These are phyloP conservation scores for Cloeon dipterum DNA, from an alignment of 2,888 invertebrate species.

Conservation along the genomic window DNA sequence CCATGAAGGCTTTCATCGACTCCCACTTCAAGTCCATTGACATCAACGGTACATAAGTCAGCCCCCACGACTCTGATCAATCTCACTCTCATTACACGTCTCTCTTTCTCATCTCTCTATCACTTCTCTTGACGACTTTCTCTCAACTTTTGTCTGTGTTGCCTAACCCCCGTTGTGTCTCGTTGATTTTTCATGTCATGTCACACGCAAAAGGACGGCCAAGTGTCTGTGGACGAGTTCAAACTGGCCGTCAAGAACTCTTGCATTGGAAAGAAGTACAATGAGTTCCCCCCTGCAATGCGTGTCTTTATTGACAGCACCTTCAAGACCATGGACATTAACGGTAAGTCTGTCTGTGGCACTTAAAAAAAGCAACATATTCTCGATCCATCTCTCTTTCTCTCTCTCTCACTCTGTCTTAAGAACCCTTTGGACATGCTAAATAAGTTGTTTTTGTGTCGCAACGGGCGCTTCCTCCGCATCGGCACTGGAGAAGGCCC, in stretches of 20 bases:
- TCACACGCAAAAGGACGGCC: conserved; percentile 11
- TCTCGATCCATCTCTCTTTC: too few relatives aligned
- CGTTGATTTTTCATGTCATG: background rate
- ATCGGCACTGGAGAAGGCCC: too few relatives aligned
- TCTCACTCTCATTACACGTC: background rate
- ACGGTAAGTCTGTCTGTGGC: conserved; percentile 9
- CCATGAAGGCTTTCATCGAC: conserved; percentile 69
- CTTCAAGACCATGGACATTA: conserved; percentile 12
- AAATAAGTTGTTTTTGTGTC: too few relatives aligned
- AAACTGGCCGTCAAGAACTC: conserved; percentile 12
- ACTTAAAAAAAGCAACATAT: too few relatives aligned
- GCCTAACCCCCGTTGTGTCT: background rate
- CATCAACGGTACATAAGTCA: conserved; percentile 28
- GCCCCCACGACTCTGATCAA: background rate
- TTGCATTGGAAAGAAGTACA: conserved; percentile 12
- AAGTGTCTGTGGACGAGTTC: conserved; percentile 13
- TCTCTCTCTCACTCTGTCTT: too few relatives aligned
- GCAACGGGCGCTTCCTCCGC: too few relatives aligned
- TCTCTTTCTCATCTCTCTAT: background rate
- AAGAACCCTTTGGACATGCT: too few relatives aligned
- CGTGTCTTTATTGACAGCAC: conserved; percentile 12
- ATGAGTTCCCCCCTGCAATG: conserved; percentile 11
- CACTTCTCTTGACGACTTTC: background rate
- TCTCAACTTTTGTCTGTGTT: background rate
- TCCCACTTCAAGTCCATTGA: conserved; percentile 63